Base-by-base conservation (phyloP, 2,113 vertebrate genomes). In the Eurypyga helias region DNA sequence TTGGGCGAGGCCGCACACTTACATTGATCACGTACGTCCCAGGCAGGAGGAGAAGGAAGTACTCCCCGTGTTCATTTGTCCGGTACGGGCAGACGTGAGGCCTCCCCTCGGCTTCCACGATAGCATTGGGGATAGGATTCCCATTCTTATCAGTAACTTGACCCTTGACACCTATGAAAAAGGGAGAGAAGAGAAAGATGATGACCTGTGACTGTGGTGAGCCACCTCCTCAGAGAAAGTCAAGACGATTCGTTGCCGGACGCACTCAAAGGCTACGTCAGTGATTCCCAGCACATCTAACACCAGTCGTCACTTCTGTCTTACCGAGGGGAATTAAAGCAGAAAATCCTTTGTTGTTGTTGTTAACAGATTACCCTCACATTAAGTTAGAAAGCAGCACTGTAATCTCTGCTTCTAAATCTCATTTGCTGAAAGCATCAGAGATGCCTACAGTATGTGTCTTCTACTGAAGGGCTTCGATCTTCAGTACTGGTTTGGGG, bases 11-110 rank as follows among this genome's bases (percentile, higher is more conserved):
- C 29, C 9, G 2, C 20, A 33, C 93, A 97, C 98, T 98, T 98
- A 99, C 99, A 26, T 98, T 99, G 96, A 99, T 98, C n/a, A 77
- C 98, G 49, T 99, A 99, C 1, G 77, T 97, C 55, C 99, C 99
- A 31, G 99, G 99, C 84, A 99, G 86, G 65, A 99, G 99, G 81
- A 99, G 98, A 61, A 99, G 97, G 75, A 99, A 99, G 96, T 99
- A 99, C 79, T 99, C 99, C 83, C 99, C 99, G 2, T 98, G 95
- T 55, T 38, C 76, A 78, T 99, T 98, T 14, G 99, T 99, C 93
- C 66, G 98, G 91, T 99, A 99, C 2, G 99, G 99, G 94, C 98
- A 99, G 77, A 99, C 43, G 3, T 99, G 99, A 10, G 57, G 89
- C 54, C 99, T 98, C 72, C 98, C 99, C 93, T 96, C 33, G 69